These are phyloP conservation scores for Melanostoma scalare DNA, from an alignment of 2,888 invertebrate species.

Conservation along the genomic window DNA sequence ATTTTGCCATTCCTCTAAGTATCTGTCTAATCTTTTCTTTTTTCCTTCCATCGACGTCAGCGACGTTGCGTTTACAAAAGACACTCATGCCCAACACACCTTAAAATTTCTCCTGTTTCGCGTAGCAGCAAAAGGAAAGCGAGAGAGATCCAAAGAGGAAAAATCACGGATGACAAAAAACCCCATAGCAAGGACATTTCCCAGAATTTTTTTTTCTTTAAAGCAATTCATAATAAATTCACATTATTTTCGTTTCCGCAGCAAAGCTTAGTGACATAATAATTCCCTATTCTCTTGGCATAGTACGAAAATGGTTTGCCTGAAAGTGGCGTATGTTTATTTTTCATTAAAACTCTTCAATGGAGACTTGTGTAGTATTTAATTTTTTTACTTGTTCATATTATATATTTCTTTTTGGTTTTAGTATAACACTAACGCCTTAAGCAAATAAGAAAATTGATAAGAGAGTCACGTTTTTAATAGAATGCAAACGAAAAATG, in stretches of 20 bases:
- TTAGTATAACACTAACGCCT: constrained; percentile 47
- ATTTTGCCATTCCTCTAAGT: too few species aligned
- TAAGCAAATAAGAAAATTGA: constrained; percentile 53
- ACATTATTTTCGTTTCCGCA: constrained; percentile 38
- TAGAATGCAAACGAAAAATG: constrained; percentile 64
- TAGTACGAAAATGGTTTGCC: constrained; percentile 25
- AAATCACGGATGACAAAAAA: neutral
- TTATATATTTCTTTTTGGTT: constrained; percentile 19
- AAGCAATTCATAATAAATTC: constrained; percentile 38
- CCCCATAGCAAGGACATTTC: constrained; percentile 35
- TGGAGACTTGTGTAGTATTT: constrained; percentile 39
- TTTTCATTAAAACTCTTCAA: constrained; percentile 64
- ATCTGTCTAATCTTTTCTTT: too few species aligned
- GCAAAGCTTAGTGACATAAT: constrained; percentile 43
- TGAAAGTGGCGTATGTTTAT: constrained; percentile 61
- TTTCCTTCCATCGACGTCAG: too few species aligned
- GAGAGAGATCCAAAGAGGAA: constrained; percentile 3
- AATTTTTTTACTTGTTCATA: constrained; percentile 3
- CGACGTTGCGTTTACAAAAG: too few species aligned
- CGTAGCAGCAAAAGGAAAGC: too few species aligned
- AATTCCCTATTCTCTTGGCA: constrained; percentile 40
- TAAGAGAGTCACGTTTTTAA: constrained; percentile 67
- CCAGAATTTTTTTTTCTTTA: constrained; percentile 24
- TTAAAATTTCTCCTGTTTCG: too few species aligned
- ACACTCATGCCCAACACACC: too few species aligned